These are phyloP conservation scores for Diplogasteroides magnus DNA, from an alignment of 1,140 invertebrate genomes.

Conservation along the genomic window DNA sequence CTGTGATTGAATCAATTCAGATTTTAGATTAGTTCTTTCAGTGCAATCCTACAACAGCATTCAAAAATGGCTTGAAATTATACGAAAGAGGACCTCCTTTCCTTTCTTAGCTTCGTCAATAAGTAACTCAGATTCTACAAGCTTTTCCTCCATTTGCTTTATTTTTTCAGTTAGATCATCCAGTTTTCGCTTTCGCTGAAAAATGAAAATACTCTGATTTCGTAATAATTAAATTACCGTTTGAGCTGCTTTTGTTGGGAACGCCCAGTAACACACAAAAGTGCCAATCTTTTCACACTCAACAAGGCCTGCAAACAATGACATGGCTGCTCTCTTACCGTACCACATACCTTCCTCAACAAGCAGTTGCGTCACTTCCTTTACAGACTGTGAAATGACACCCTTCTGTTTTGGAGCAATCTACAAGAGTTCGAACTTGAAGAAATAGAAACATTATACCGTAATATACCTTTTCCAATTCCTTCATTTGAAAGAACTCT, in stretches of 20 bases:
- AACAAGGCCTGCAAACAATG: background rate
- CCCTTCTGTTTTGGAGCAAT: slow-evolving; percentile 6
- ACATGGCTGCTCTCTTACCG: background rate
- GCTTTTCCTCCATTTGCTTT: background rate
- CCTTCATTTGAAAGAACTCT: background rate
- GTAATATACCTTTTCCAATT: background rate
- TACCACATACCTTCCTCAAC: background rate
- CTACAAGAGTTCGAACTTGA: background rate
- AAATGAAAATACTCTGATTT: background rate
- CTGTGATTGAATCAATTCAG: too few species aligned
- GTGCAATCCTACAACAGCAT: too few species aligned
- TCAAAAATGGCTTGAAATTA: too few species aligned
- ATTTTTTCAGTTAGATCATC: background rate
- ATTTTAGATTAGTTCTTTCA: too few species aligned
- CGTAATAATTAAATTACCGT: background rate
- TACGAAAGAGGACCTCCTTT: too few species aligned
- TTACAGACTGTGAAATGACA: slow-evolving; percentile 5
- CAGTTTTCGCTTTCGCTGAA: background rate
- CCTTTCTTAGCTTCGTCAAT: background rate
- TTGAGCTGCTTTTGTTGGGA: background rate
- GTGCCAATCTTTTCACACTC: slow-evolving; percentile 10
- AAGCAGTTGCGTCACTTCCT: slow-evolving; percentile 1
- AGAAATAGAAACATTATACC: background rate
- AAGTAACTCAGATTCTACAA: background rate
- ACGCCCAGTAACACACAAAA: slow-evolving; percentile 8